Conservation (phyloP, 1,140 invertebrate species). For the Helicoverpa armigera region DNA sequence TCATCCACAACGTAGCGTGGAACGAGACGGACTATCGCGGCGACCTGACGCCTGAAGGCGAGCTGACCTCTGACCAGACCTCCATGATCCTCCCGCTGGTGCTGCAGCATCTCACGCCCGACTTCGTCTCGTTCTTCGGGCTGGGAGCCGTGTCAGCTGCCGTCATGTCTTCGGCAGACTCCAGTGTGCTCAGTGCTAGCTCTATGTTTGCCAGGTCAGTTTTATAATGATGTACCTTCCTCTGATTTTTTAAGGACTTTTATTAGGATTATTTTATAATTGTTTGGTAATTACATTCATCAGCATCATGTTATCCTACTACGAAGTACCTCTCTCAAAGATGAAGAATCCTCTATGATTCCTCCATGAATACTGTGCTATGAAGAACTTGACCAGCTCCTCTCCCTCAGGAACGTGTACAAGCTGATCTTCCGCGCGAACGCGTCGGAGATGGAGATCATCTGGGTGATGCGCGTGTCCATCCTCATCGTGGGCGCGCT, state of each 20-base stretch:
- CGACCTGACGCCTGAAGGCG: constrained; percentile 87
- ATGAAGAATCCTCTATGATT: no score
- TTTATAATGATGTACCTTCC: no score
- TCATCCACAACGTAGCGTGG: constrained; percentile 90
- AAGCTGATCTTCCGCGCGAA: constrained; percentile 98
- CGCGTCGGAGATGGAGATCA: constrained; percentile 98
- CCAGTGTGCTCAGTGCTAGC: constrained; percentile 97
- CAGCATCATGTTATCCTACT: no score
- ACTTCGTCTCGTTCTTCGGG: constrained; percentile 98
- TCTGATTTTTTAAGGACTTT: no score
- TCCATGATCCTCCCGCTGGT: constrained; percentile 99
- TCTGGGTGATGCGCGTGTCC: constrained; percentile 98
- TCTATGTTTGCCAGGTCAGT: constrained; percentile 97
- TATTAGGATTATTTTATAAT: no score
- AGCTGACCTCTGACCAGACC: constrained; percentile 91
- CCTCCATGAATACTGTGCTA: no score
- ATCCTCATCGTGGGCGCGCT: constrained; percentile 97
- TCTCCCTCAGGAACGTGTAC: constrained; percentile 94
- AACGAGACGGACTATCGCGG: constrained; percentile 95
- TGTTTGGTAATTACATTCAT: no score
- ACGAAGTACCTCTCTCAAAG: no score
- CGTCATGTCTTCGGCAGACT: constrained; percentile 99
- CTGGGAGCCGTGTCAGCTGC: constrained; percentile 99
- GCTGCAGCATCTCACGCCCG: constrained; percentile 97
- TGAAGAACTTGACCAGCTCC: background rate